phyloP scores from a whole-genome alignment of 2,888 invertebrate genomes.

The Petrolisthes cinctipes region DNA sequence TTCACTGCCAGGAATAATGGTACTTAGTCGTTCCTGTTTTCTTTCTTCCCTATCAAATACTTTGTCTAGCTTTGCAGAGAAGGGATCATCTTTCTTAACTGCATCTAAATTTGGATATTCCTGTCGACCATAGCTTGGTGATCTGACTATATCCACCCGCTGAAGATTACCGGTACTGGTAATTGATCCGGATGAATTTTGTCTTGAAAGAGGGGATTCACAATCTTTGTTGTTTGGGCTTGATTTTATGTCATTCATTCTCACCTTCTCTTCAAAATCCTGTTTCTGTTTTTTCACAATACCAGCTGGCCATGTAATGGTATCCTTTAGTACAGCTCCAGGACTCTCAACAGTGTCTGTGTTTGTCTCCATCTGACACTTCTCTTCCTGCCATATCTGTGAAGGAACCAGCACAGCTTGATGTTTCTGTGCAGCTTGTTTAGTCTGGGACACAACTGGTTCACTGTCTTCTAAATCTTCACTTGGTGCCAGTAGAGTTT shows the following conservation, averaged over 20 bases:
- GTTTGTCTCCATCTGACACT: slow-evolving; percentile 30
- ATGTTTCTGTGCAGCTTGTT: slow-evolving; percentile 67
- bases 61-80: slow-evolving; percentile 79
- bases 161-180: slow-evolving; percentile 27
- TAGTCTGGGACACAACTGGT: slow-evolving; percentile 69
- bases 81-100: slow-evolving; percentile 74
- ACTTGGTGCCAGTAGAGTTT: slow-evolving; percentile 39
- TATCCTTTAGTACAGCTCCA: slow-evolving; percentile 52
- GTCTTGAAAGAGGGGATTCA: slow-evolving; percentile 46
- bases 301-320: slow-evolving; percentile 58
- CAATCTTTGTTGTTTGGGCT: slow-evolving; percentile 27
- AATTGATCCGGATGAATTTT: slow-evolving; percentile 50
- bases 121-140: slow-evolving; percentile 52
- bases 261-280: slow-evolving; percentile 63
- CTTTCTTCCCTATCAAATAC: slow-evolving; percentile 80
- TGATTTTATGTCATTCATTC: slow-evolving; percentile 45
- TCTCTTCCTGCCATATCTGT: slow-evolving; percentile 80
- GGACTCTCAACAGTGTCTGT: slow-evolving; percentile 26
- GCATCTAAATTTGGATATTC: slow-evolving; percentile 33
- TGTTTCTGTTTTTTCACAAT: slow-evolving; percentile 63
- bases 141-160: slow-evolving; percentile 47
- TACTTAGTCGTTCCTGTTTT: slow-evolving; percentile 67
- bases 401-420: slow-evolving; percentile 72
- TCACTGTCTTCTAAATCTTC: slow-evolving; percentile 70
- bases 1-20: slow-evolving; percentile 29